Base-by-base conservation (phyloP, 2,797 vertebrate genomes). In the Hypotaenidia okinawae region DNA sequence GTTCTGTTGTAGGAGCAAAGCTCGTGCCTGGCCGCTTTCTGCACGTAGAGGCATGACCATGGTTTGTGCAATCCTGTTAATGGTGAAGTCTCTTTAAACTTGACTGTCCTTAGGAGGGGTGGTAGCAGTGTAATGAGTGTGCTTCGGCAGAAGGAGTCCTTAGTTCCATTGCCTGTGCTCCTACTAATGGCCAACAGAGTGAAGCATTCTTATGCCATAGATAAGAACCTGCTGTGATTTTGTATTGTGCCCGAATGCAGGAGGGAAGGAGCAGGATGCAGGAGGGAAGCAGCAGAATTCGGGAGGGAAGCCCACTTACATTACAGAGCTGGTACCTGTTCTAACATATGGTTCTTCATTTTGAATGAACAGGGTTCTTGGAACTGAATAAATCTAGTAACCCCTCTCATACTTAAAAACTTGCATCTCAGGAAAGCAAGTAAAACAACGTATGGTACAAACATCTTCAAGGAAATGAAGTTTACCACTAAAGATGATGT, bases 41-140 rank as follows among this genome's bases (percentile, higher is more conserved):
- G 94, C 84, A 19, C 4, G 63, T 52, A 69, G 92, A 69, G 87
- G 66, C 96, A 93, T 57, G 95, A 95, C 69, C 23, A 1, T 45
- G 55, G 47, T 59, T 93, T 96, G 85, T 93, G 91, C 84, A 92
- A 92, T 86, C 72, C 84, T 76, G 24, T 8, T 86, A 86, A 66
- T 84, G 79, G 59, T 70, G 16, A 19, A 1, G 89, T 86, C 90
- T 76, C 90, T 91, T 76, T 64, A 90, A 79, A 84, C 74, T 82
- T 87, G 70, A 78, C 87, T 90, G 68, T 84, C 25, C 13, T 41
- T 93, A 37, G 74, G 67, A 94, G 88, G 61, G 59, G 79, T 84
- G 35, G 63, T 84, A 76, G 4, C n/a, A 32, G 51, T 14, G 30
- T 86, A 51, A 70, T 28, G 79, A 81, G 63, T 47, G 7, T 39